These are phyloP conservation scores for Maniola jurtina DNA, from an alignment of 1,140 invertebrate genomes.

Conservation along the genomic window DNA sequence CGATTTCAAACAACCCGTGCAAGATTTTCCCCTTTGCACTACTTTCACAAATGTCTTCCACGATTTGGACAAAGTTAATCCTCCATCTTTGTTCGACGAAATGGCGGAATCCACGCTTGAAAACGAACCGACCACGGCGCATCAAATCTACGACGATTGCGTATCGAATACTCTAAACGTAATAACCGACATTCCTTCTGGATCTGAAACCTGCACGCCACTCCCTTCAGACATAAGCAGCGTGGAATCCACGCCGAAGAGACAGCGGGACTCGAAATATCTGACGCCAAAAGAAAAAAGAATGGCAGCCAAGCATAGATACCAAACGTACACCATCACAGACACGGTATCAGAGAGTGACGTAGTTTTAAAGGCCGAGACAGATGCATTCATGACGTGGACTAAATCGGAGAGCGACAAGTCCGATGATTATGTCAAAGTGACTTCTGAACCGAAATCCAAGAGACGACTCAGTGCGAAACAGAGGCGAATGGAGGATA, in stretches of 20 bases:
- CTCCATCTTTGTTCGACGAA: conserved; percentile 89
- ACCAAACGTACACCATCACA: conserved; percentile 88
- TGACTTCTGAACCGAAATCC: conserved; percentile 52
- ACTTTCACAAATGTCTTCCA: conserved; percentile 80
- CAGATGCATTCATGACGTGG: conserved; percentile 67
- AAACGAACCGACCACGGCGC: conserved; percentile 73
- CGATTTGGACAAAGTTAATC: conserved; percentile 89
- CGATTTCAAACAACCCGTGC: conserved; percentile 77
- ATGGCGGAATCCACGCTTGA: conserved; percentile 85
- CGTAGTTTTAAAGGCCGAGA: conserved; percentile 46
- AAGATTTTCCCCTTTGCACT: conserved; percentile 66
- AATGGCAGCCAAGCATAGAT: conserved; percentile 85
- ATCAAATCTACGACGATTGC: conserved; percentile 78
- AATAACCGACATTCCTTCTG: conserved; percentile 69
- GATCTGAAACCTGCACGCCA: conserved; percentile 69
- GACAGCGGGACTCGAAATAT: conserved; percentile 69
- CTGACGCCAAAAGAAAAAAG: conserved; percentile 88
- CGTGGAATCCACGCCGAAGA: conserved; percentile 86
- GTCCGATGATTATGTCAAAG: conserved; percentile 69
- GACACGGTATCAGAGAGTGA: conserved; percentile 67
- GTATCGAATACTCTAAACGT: conserved; percentile 74
- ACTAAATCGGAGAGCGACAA: conserved; percentile 69
- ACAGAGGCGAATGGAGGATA: conserved; percentile 83
- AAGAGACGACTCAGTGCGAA: conserved; percentile 78
- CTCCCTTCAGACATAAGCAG: conserved; percentile 81